Base-by-base conservation (phyloP, 2,113 vertebrate genomes). In the Gorsachius goisagi region DNA sequence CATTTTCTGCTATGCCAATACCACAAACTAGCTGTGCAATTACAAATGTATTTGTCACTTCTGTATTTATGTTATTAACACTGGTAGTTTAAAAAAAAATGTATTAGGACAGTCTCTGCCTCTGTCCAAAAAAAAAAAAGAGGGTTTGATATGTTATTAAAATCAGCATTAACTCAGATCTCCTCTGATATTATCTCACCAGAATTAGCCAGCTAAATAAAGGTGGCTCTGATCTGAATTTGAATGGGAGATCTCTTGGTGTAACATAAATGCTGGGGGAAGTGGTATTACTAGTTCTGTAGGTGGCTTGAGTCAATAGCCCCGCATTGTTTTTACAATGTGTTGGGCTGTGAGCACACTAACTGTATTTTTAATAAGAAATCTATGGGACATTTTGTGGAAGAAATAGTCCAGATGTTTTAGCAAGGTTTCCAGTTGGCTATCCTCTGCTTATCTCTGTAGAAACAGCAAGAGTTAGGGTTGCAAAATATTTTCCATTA, bases 401-500 rank as follows among this genome's bases (percentile, higher is more conserved):
- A 78, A 88, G 39, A 89, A 90, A 63, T 82, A 89, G 71, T 62
- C 66, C 94, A 95, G 77, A 91, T 95, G 77, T 82, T 89, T 92
- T 37, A 91, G 66, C 71, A 89, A 77, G 33, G 47, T 91, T 92
- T 93, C 89, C 53, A 3, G 82, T 87, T 94, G 86, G 32, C 77
- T 85, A 12, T 95, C 80, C 87, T 92, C 81, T 28, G 49, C 92
- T 95, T 97, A 94, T 95, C 92, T 97, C 85, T 97, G 95, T 88
- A 94, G 91, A 97, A 97, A 92, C 62, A 90, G 62, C 89, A 73
- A 90, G 76, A 92, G 35, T 85, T 81, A 64, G 60, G 45, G 64
- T 91, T 97, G 73, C 86, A 93, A 94, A 96, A 92, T 88, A 72
- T 95, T 96, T 96, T 97, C 94, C 95, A 93, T 93, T 62, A 68